A percentile compares a stretch with the other conserved stretches of the same genome.
Conservation (phyloP, 1,140 invertebrate genomes). For the Penaeus chinensis region DNA sequence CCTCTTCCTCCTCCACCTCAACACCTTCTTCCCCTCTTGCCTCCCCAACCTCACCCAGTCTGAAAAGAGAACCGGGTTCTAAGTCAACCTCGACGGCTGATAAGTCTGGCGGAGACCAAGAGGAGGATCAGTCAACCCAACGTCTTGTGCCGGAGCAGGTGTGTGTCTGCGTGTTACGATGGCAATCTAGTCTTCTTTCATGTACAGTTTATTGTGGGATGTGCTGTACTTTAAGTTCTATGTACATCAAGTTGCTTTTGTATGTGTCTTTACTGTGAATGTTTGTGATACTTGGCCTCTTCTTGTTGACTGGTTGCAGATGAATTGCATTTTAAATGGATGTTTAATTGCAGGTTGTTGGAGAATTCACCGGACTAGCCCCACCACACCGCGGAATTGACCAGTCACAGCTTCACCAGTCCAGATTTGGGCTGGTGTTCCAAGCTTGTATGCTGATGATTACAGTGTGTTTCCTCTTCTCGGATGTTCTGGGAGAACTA, state of each 20-base stretch:
- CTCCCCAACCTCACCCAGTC: conserved; percentile 21
- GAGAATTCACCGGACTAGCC: conserved; percentile 23
- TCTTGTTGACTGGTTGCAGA: too few relatives aligned
- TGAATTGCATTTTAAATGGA: not conserved
- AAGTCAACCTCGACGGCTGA: conserved; percentile 1
- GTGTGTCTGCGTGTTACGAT: conserved; percentile 8
- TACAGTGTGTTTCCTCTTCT: conserved; percentile 87
- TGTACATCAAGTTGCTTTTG: too few relatives aligned
- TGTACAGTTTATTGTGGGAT: not conserved
- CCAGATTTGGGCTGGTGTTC: conserved; percentile 80
- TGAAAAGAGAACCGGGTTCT: conserved; percentile 12
- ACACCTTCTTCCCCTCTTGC: conserved; percentile 17
- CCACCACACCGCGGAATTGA: conserved; percentile 69
- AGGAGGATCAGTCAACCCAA: conserved; percentile 52
- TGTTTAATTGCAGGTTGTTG: conserved; percentile 34
- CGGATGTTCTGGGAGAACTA: conserved; percentile 88
- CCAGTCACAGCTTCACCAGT: conserved; percentile 91
- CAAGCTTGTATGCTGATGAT: conserved; percentile 88
- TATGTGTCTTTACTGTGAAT: too few relatives aligned
- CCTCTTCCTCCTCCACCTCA: conserved; percentile 27
- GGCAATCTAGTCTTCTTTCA: not conserved
- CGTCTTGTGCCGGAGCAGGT: conserved; percentile 53
- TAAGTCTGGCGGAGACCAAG: conserved; percentile 29
- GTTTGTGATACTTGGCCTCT: too few relatives aligned
- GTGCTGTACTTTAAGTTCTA: not conserved